Percentiles rank a stretch among this genome's conserved stretches.
phyloP scores from a whole-genome alignment of 2,797 vertebrate genomes.

The Meriones psammophilus region DNA sequence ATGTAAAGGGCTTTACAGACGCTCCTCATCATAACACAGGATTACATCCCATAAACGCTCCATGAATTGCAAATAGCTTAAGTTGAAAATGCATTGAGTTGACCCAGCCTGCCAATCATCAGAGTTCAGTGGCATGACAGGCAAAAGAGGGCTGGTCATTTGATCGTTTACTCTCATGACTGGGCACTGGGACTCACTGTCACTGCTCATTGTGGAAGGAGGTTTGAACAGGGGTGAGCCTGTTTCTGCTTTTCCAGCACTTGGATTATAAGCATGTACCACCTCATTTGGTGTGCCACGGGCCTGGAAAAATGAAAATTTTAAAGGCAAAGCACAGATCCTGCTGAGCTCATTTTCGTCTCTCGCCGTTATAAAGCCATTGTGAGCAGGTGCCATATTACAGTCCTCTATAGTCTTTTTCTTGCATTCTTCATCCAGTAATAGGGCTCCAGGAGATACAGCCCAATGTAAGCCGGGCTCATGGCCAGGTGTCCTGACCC shows the following conservation, averaged over 20 bases:
- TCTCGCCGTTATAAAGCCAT: not conserved
- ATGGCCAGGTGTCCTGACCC: not conserved
- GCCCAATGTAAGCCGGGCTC: not conserved
- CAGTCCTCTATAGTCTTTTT: no score
- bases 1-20: not conserved
- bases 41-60: not conserved
- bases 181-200: not conserved
- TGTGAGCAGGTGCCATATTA: not conserved
- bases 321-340: not conserved
- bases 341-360: not conserved
- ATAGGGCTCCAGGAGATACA: fast-evolving
- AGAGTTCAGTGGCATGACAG: not conserved
- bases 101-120: not conserved
- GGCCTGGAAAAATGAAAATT: not conserved
- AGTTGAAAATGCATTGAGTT: not conserved
- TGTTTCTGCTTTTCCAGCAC: no score
- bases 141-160: not conserved
- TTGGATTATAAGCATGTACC: no score
- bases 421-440: fast-evolving
- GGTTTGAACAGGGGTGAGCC: not conserved
- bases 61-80: not conserved
- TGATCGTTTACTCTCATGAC: not conserved
- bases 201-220: not conserved
- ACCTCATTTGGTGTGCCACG: no score
- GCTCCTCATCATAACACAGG: not conserved